A percentile compares a stretch with the other conserved stretches of the same genome.
These are phyloP conservation scores for Myoxocephalus aenaeus DNA, from an alignment of 2,797 vertebrate genomes.

Conservation along the genomic window DNA sequence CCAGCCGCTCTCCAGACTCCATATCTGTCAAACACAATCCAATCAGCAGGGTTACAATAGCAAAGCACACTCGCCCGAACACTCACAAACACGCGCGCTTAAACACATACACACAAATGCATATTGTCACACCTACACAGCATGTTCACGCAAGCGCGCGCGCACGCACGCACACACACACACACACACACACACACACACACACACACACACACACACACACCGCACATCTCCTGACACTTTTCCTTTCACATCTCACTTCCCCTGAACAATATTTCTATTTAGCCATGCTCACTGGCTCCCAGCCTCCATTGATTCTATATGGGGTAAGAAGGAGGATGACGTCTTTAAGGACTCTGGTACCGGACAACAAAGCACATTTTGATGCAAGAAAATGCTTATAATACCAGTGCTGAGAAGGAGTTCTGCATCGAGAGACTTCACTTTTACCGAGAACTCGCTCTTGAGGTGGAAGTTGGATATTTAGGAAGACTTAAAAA, in stretches of 20 bases:
- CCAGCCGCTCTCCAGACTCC: constrained; percentile 98
- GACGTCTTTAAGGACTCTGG: constrained; percentile 68
- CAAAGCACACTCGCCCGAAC: constrained; percentile 70
- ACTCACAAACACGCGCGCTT: constrained; percentile 58
- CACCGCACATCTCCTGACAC: constrained; percentile 75
- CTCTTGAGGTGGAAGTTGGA: constrained; percentile 5
- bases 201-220: constrained; percentile 10
- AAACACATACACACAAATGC: constrained; percentile 48
- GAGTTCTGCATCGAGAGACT: constrained; percentile 33
- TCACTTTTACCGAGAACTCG: constrained; percentile 16
- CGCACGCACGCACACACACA: constrained; percentile 52
- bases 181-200: constrained; percentile 18
- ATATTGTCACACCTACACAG: constrained; percentile 68
- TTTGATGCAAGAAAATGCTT: constrained; percentile 48
- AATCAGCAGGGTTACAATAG: constrained; percentile 83
- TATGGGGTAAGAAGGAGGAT: constrained; percentile 61
- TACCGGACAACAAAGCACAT: constrained; percentile 55
- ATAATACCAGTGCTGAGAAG: constrained; percentile 18
- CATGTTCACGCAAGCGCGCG: constrained; percentile 24
- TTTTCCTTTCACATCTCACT: constrained; percentile 87
- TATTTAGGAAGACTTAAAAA: constrained; percentile 9
- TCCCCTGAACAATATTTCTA: constrained; percentile 87
- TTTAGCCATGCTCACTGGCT: constrained; percentile 85
- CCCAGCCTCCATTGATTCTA: constrained; percentile 78
- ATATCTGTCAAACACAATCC: constrained; percentile 92